Evolutionary conservation across 2,113 vertebrate genomes (phyloP), one percentile per base, ranked within the genome.

Genomic region (Anguilla japonica): DNA sequence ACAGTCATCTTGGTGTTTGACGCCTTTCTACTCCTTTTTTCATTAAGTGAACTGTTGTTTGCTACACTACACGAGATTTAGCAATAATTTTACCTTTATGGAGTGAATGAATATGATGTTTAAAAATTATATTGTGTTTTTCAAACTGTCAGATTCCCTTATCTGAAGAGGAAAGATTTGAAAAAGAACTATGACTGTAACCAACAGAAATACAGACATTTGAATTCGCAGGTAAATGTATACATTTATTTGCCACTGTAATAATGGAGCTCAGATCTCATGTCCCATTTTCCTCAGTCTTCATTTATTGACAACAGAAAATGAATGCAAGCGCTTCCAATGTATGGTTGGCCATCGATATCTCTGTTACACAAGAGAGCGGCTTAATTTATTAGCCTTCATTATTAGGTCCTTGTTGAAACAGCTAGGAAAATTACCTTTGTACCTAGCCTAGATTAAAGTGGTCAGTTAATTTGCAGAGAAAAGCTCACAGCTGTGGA

Each of bases 351-450:
- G 87, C 84, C 93, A 96, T 96, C 94, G 95, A 95, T 95, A 95
- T 95, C 95, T 95, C 91, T 94, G 93, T 92, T 95, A 96, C 96
- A 95, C 94, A 94, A 90, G 89, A 94, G 89, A 86, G 95, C 94
- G 93, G 89, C 92, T 92, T 96, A 95, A 96, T 96, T 95, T 96
- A 96, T 96, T 96, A 93, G 91, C 93, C 95, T 91, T 96, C 93
- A 94, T 96, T 96, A 95, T 93, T 88, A 89, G 89, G 94, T 91
- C 57, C 89, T 91, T 93, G 90, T 92, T 93, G 91, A 88, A 88
- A 92, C 91, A 94, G 91, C 90, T 90, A 93, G 87, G 84, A 92
- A 92, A 92, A 93, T 94, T 94, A 96, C 93, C 91, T 95, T 94
- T 90, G 86, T 93, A 89, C 89, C 91, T 92, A 89, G 88, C 88